Percentiles rank a stretch among this genome's conserved stretches.
Conservation (phyloP, 1,140 invertebrate genomes). For the Pteromalus puparum region DNA sequence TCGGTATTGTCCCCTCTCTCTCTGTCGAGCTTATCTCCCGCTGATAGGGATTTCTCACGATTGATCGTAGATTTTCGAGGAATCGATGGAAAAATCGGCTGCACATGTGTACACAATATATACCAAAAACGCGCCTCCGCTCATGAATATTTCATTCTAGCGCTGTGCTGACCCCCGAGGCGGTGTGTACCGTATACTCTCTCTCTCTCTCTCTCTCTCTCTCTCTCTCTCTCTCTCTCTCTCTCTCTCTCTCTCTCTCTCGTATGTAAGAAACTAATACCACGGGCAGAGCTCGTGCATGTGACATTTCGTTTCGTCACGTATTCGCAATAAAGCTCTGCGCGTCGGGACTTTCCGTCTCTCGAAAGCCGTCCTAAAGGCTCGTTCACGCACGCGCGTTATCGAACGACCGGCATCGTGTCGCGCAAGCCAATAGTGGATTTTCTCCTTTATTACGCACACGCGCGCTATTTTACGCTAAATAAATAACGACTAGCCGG, state of each 20-base stretch:
- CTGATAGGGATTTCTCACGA: not conserved
- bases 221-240: no score
- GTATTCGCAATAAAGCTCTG: slow-evolving; percentile 38
- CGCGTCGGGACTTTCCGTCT: slow-evolving; percentile 14
- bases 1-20: not conserved
- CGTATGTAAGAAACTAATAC: slow-evolving; percentile 26
- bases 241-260: no score
- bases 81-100: not conserved
- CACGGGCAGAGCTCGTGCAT: not conserved
- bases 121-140: not conserved
- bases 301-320: slow-evolving; percentile 30
- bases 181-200: not conserved
- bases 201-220: no score
- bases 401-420: not conserved
- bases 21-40: not conserved
- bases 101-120: not conserved
- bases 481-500: slow-evolving; percentile 37
- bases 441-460: slow-evolving; percentile 38
- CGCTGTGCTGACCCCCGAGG: not conserved
- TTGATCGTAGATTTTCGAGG: not conserved
- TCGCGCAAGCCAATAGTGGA: slow-evolving; percentile 34
- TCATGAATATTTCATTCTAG: slow-evolving; percentile 12
- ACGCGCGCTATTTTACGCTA: slow-evolving; percentile 8
- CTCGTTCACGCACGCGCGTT: not conserved
- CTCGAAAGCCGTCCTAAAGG: slow-evolving; percentile 9